A percentile compares a stretch with the other conserved stretches of the same genome.
Conservation (phyloP, 2,113 vertebrate species). For the Alexandromys fortis region DNA sequence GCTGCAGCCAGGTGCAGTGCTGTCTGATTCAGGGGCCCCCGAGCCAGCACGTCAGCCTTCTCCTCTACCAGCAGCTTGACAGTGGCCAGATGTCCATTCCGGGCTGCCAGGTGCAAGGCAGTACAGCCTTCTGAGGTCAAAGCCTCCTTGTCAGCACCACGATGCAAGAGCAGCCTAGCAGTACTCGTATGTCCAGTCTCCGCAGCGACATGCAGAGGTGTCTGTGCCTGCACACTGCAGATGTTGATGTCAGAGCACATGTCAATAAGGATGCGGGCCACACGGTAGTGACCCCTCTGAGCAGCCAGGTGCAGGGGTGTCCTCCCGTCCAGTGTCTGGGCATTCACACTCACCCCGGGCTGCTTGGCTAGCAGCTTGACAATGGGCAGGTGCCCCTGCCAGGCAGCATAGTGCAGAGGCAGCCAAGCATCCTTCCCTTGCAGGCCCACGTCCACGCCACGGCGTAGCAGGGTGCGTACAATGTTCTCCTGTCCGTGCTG, state of each 20-base stretch:
- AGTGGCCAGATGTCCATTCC: slow-evolving; percentile 90
- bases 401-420: slow-evolving; percentile 94
- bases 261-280: slow-evolving; percentile 95
- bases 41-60: slow-evolving; percentile 84
- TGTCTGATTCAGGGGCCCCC: slow-evolving; percentile 84
- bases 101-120: slow-evolving; percentile 92
- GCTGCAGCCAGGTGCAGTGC: slow-evolving; percentile 92
- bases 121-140: slow-evolving; percentile 88
- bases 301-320: slow-evolving; percentile 95
- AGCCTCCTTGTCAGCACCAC: slow-evolving; percentile 86
- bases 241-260: slow-evolving; percentile 88
- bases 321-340: slow-evolving; percentile 92
- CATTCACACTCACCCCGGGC: slow-evolving; percentile 88
- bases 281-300: slow-evolving; percentile 95
- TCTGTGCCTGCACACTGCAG: slow-evolving; percentile 83
- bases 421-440: slow-evolving; percentile 95
- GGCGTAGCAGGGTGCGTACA: slow-evolving; percentile 92
- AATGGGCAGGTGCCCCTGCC: slow-evolving; percentile 96
- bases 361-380: slow-evolving; percentile 96
- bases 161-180: slow-evolving; percentile 93
- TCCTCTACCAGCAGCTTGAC: slow-evolving; percentile 93
- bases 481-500: slow-evolving; percentile 96
- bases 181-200: slow-evolving; percentile 98
- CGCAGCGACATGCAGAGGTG: slow-evolving; percentile 93
- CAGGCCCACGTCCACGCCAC: slow-evolving; percentile 88